Conservation (phyloP, 2,888 invertebrate genomes). For the Sturmia bella region DNA sequence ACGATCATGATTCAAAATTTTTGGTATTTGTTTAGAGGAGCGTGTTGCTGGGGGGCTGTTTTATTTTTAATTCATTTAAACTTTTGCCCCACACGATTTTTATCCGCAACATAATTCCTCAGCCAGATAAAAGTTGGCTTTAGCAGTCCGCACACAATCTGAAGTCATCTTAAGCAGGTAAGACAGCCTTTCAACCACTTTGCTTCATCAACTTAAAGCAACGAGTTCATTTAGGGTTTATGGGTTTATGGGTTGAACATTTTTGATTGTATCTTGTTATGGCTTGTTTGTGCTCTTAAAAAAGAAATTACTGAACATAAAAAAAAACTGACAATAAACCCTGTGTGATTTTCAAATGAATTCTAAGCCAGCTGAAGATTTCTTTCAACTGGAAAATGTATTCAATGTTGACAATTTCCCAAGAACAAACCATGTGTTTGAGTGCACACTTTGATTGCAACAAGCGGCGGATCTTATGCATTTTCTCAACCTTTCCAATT, state of each 20-base stretch:
- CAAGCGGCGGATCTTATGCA: neutral
- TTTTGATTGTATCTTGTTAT: constrained; percentile 60
- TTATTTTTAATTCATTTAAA: constrained; percentile 43
- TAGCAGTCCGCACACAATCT: constrained; percentile 13
- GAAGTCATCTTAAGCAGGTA: neutral
- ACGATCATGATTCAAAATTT: constrained; percentile 57
- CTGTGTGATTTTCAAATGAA: constrained; percentile 48
- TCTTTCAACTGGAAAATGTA: constrained; percentile 20
- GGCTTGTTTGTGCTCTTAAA: constrained; percentile 32
- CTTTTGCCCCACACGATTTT: constrained; percentile 64
- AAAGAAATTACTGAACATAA: neutral
- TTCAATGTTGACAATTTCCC: constrained; percentile 62
- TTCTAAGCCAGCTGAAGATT: neutral
- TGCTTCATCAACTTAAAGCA: constrained; percentile 35
- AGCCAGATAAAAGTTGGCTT: constrained; percentile 25
- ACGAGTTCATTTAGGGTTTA: constrained; percentile 45
- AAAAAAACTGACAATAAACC: constrained; percentile 6
- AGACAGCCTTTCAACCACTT: constrained; percentile 13
- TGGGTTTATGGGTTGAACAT: constrained; percentile 56
- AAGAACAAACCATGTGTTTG: constrained; percentile 53
- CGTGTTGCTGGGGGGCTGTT: constrained; percentile 26
- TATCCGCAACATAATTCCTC: constrained; percentile 54
- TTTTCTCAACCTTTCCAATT: constrained; percentile 26
- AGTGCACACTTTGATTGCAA: constrained; percentile 48
- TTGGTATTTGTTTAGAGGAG: constrained; percentile 31